Evolutionary conservation across 2,888 invertebrate genomes (phyloP).

Genomic region (Patella depressa): DNA sequence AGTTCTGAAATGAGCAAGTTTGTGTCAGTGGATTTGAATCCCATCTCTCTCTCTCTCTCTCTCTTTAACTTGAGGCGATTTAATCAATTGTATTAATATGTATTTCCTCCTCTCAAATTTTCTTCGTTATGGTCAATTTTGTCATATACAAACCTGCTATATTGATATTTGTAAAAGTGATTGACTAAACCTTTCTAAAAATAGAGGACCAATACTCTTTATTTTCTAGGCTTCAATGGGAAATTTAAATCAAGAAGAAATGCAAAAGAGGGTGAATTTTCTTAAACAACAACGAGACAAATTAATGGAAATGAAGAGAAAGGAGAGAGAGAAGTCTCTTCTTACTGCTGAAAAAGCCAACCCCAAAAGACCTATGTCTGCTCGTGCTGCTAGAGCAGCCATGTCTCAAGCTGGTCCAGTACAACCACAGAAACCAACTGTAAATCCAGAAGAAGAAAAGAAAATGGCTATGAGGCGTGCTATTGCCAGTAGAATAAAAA

Average conservation of each 20-base stretch:
- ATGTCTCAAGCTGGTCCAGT: conserved; percentile 64
- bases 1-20: no score
- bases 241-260: conserved; percentile 63
- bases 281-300: conserved; percentile 91
- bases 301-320: conserved; percentile 88
- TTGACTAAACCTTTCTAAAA: background rate
- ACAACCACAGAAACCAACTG: conserved; percentile 30
- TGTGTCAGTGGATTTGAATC: no score
- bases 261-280: conserved; percentile 81
- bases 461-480: conserved; percentile 86
- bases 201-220: background rate
- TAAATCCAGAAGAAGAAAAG: conserved; percentile 70
- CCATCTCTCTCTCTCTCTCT: no score
- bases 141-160: no score
- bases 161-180: no score
- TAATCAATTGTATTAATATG: no score
- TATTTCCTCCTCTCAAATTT: no score
- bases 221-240: conserved; percentile 55
- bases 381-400: conserved; percentile 81
- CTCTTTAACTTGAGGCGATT: no score
- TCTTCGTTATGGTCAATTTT: no score
- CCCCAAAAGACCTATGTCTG: conserved; percentile 79
- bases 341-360: conserved; percentile 75
- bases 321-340: conserved; percentile 86
- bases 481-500: conserved; percentile 85